A percentile compares a stretch with the other conserved stretches of the same genome.
These are phyloP conservation scores for Xestia xanthographa DNA, from an alignment of 2,888 invertebrate genomes.

Conservation along the genomic window DNA sequence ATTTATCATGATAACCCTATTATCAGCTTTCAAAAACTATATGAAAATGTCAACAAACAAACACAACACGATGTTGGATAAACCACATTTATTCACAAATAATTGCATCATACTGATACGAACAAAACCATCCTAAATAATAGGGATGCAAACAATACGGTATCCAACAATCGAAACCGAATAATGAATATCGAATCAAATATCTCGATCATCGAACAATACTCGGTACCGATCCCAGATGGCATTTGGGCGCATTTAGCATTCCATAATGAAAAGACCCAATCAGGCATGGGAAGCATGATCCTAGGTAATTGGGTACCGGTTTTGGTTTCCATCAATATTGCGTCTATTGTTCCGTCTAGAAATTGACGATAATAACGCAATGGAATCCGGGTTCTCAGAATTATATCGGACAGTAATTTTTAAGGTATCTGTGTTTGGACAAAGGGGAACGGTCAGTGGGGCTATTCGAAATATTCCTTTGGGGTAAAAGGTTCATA, in stretches of 20 bases:
- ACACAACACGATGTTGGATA: conserved; percentile 21
- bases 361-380: conserved; percentile 36
- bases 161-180: conserved; percentile 55
- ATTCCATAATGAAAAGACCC: conserved; percentile 62
- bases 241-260: conserved; percentile 55
- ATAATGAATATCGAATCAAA: conserved; percentile 63
- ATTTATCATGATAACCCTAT: neutral
- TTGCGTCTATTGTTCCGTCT: conserved; percentile 51
- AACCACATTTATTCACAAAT: conserved; percentile 30
- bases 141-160: conserved; percentile 61
- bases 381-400: conserved; percentile 32
- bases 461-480: conserved; percentile 46
- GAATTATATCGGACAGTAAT: conserved; percentile 32
- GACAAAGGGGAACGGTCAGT: conserved; percentile 43
- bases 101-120: conserved; percentile 47
- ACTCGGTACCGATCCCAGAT: conserved; percentile 40
- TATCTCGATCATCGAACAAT: conserved; percentile 57
- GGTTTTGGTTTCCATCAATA: conserved; percentile 60
- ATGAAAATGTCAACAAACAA: conserved; percentile 9
- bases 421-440: conserved; percentile 44
- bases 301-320: conserved; percentile 62
- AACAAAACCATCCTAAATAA: conserved; percentile 53
- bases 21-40: neutral
- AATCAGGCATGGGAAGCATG: conserved; percentile 61
- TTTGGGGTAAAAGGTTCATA: conserved; percentile 23